Conservation (phyloP, 23 tunicate genomes). For the Corella eumyota region DNA sequence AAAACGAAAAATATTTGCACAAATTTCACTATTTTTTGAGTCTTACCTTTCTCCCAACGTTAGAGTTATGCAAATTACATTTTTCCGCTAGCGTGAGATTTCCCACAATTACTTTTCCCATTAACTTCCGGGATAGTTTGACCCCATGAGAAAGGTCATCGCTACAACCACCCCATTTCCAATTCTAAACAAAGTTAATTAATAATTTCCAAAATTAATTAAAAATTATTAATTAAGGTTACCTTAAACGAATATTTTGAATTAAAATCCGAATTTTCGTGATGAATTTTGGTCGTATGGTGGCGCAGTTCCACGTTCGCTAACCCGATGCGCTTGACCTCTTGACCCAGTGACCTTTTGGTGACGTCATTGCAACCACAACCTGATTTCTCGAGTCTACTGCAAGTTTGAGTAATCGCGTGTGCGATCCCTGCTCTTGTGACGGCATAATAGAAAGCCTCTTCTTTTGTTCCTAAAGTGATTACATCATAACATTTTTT, state of each 20-base stretch:
- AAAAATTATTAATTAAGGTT: too few species aligned
- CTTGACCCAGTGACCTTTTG: too few species aligned
- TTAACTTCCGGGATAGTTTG: neutral
- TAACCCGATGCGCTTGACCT: too few species aligned
- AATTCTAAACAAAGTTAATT: constrained; percentile 3
- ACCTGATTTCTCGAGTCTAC: too few species aligned
- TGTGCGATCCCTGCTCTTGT: constrained; percentile 26
- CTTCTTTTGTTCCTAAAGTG: constrained; percentile 13
- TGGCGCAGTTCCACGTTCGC: too few species aligned
- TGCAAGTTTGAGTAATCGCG: constrained; percentile 10
- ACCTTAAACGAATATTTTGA: too few species aligned
- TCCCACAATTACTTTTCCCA: neutral
- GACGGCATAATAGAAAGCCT: constrained; percentile 16
- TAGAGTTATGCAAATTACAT: constrained; percentile 14
- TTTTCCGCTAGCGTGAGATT: constrained; percentile 8
- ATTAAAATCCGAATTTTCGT: too few species aligned
- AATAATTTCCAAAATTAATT: too few species aligned
- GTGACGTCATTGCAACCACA: too few species aligned
- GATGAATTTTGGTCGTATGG: too few species aligned
- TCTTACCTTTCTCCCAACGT: constrained; percentile 24
- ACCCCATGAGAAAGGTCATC: constrained; percentile 14
- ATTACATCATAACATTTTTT: neutral
- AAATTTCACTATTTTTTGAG: too few species aligned
- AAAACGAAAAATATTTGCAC: too few species aligned
- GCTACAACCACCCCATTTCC: constrained; percentile 17